A percentile compares a stretch with the other conserved stretches of the same genome.
These are phyloP conservation scores for Hepsetus odoe DNA, from an alignment of 2,113 vertebrate species.

Conservation along the genomic window DNA sequence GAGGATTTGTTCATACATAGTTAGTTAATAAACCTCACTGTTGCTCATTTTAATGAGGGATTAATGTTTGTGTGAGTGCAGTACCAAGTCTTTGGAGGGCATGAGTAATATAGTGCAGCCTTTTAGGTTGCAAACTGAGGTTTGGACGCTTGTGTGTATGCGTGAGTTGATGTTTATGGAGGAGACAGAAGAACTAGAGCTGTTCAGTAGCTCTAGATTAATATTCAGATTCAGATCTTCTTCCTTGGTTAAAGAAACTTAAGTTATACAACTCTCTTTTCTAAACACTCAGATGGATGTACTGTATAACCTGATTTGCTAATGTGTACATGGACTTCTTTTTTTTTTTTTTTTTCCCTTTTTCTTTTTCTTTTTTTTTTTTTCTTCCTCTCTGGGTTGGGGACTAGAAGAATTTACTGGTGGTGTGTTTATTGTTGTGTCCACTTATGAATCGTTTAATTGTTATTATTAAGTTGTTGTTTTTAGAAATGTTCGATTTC, in stretches of 20 bases:
- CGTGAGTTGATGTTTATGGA: background rate
- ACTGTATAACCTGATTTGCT: constrained; percentile 44
- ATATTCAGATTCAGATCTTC: constrained; percentile 32
- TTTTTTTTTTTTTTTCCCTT: constrained; percentile 42
- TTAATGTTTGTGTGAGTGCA: background rate
- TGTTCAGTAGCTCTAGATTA: constrained; percentile 26
- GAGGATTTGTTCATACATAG: background rate
- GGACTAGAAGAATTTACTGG: constrained; percentile 27
- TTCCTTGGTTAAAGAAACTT: constrained; percentile 46
- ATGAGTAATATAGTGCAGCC: constrained; percentile 31
- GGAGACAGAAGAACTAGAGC: background rate
- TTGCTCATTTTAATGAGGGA: background rate
- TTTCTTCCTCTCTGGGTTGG: constrained; percentile 37
- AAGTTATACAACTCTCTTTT: constrained; percentile 52
- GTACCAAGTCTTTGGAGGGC: too few relatives aligned
- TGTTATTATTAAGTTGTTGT: constrained; percentile 52
- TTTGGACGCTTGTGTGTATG: background rate
- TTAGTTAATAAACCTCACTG: background rate
- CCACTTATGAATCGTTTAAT: constrained; percentile 54
- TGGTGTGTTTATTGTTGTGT: constrained; percentile 48
- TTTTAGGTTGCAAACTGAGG: constrained; percentile 9
- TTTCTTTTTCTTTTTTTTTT: constrained; percentile 49
- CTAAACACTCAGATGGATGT: constrained; percentile 56
- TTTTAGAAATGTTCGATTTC: constrained; percentile 57
- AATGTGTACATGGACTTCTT: background rate